phyloP scores from a whole-genome alignment of 2,113 vertebrate genomes.

The Bufo gargarizans region DNA sequence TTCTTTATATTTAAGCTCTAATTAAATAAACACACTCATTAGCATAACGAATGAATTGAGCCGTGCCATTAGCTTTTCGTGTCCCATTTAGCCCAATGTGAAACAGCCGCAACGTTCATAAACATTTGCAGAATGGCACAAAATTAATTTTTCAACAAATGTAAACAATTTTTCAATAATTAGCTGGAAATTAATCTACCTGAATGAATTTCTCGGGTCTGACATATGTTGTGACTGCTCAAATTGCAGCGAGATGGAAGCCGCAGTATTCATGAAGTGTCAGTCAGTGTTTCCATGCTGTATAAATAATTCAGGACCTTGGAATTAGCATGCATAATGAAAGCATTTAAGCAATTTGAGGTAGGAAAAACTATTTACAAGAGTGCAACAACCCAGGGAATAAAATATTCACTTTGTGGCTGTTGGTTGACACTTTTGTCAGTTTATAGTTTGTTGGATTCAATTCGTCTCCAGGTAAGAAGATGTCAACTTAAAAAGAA shows the following conservation, averaged over 20 bases:
- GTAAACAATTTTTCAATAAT: slow-evolving; percentile 56
- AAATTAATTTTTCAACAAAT: slow-evolving; percentile 58
- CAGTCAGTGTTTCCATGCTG: slow-evolving; percentile 48
- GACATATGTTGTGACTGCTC: slow-evolving; percentile 48
- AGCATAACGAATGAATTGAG: slow-evolving; percentile 47
- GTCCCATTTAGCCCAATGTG: slow-evolving; percentile 35
- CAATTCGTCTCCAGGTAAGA: slow-evolving; percentile 3
- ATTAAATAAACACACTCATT: slow-evolving; percentile 45
- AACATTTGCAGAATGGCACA: slow-evolving; percentile 51
- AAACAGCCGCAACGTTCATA: slow-evolving; percentile 40
- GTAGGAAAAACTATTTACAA: slow-evolving; percentile 50
- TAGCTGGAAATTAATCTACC: slow-evolving; percentile 51
- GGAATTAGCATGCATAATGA: slow-evolving; percentile 56
- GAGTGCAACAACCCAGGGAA: slow-evolving; percentile 29
- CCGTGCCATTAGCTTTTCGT: slow-evolving; percentile 29
- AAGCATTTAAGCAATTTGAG: slow-evolving; percentile 55
- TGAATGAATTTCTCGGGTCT: slow-evolving; percentile 40
- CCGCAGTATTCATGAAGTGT: slow-evolving; percentile 33
- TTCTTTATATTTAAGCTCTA: slow-evolving; percentile 37
- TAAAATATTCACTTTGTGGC: slow-evolving; percentile 46
- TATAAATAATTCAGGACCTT: slow-evolving; percentile 55
- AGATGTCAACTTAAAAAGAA: neutral
- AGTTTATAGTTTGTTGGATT: slow-evolving; percentile 13
- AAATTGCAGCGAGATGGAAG: slow-evolving; percentile 28
- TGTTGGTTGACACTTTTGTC: slow-evolving; percentile 36